Conservation (phyloP, 1,140 invertebrate genomes). For the Brachionus angularis region DNA sequence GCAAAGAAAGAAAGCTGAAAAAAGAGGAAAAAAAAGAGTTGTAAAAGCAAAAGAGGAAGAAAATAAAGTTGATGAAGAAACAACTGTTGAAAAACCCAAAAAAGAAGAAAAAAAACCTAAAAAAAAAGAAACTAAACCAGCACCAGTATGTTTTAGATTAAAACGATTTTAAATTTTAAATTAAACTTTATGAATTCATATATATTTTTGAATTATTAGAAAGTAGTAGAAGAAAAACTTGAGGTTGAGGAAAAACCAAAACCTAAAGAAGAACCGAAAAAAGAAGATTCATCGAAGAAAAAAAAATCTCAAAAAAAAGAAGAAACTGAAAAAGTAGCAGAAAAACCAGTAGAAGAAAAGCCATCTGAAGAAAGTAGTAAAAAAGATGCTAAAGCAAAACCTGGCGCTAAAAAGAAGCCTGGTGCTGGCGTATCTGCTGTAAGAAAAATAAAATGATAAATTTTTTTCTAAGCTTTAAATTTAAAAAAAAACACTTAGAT, state of each 20-base stretch:
- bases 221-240: background rate
- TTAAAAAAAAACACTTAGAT: too few species aligned
- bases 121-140: slow-evolving; percentile 7
- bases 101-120: slow-evolving; percentile 36
- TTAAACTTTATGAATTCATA: background rate
- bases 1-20: slow-evolving; percentile 26
- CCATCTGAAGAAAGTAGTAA: too few species aligned
- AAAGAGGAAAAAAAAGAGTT: background rate
- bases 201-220: too few species aligned
- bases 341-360: too few species aligned
- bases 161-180: background rate
- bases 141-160: background rate
- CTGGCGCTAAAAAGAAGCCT: too few species aligned
- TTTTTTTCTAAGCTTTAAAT: too few species aligned
- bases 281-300: too few species aligned
- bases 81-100: slow-evolving; percentile 5
- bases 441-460: too few species aligned
- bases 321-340: background rate
- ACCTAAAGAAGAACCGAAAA: slow-evolving; percentile 27
- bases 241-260: background rate
- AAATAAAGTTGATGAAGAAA: background rate
- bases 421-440: slow-evolving; percentile 35
- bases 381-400: too few species aligned
- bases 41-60: slow-evolving; percentile 11
- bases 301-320: slow-evolving; percentile 38